Conservation (phyloP, 2,888 invertebrate genomes). For the Agonopterix arenella region DNA sequence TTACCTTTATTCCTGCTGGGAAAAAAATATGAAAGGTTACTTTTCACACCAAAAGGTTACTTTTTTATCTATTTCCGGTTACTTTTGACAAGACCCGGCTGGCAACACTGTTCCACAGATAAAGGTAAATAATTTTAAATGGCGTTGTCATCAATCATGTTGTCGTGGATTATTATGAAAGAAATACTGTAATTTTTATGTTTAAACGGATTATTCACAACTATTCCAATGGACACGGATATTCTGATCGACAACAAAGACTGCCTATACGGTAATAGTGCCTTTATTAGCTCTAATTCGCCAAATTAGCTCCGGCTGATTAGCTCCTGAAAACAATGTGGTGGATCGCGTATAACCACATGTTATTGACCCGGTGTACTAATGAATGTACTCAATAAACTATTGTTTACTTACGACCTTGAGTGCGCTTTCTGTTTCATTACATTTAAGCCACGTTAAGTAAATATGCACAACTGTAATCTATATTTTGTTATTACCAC, state of each 20-base stretch:
- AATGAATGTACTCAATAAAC: constrained; percentile 9
- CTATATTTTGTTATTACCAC: too few relatives aligned
- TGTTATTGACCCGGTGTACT: constrained; percentile 33
- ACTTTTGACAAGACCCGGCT: too few relatives aligned
- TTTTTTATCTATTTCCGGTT: too few relatives aligned
- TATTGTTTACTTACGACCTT: constrained; percentile 26
- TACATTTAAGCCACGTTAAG: background rate
- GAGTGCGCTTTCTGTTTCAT: constrained; percentile 35
- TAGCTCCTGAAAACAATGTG: constrained; percentile 36
- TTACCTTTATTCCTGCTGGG: too few relatives aligned
- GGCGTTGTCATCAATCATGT: background rate
- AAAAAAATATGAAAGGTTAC: too few relatives aligned
- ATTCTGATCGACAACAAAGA: constrained; percentile 53
- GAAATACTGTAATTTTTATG: background rate
- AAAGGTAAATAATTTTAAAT: background rate
- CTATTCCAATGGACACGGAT: constrained; percentile 65
- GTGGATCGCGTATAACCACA: background rate
- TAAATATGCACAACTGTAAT: background rate
- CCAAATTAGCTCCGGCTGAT: constrained; percentile 25
- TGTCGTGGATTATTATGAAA: background rate
- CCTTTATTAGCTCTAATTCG: constrained; percentile 11
- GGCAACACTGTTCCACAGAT: background rate
- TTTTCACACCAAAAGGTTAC: too few relatives aligned
- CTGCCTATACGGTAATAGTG: constrained; percentile 53
- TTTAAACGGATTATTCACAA: constrained; percentile 10